A percentile compares a stretch with the other conserved stretches of the same genome.
phyloP scores from a whole-genome alignment of 2,113 vertebrate genomes.

The Petroica traversi region DNA sequence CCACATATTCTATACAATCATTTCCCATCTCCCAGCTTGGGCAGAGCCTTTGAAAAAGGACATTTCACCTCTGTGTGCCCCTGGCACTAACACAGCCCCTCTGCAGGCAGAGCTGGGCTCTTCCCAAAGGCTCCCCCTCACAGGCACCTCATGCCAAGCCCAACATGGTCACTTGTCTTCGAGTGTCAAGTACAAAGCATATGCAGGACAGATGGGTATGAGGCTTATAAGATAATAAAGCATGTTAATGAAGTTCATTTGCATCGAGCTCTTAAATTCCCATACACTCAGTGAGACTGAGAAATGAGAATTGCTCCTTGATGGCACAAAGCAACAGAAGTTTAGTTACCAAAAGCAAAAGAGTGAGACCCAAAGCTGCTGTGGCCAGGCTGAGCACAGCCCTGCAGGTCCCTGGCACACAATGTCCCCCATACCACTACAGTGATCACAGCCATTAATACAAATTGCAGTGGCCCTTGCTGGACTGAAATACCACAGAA shows the following conservation, averaged over 20 bases:
- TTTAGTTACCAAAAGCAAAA: background rate
- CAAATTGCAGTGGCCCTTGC: background rate
- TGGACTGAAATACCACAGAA: fast-evolving
- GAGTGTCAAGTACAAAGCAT: background rate
- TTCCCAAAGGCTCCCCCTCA: background rate
- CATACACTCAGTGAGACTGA: conserved; percentile 14
- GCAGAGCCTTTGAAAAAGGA: background rate
- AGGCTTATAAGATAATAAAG: conserved; percentile 32
- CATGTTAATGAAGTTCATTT: conserved; percentile 42
- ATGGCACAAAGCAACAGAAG: background rate
- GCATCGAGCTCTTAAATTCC: conserved; percentile 38
- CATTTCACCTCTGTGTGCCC: background rate
- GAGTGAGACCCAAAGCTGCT: background rate
- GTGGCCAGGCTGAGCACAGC: background rate
- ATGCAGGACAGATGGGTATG: conserved; percentile 22
- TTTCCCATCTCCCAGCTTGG: background rate
- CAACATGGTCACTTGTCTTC: background rate
- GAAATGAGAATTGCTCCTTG: conserved; percentile 13
- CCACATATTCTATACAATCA: fast-evolving
- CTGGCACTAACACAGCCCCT: background rate
- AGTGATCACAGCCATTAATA: fast-evolving
- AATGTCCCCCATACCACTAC: fast-evolving
- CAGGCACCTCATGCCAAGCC: background rate
- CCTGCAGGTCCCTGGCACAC: fast-evolving
- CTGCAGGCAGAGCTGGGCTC: fast-evolving